Base-by-base conservation (phyloP, 2,888 invertebrate species). In the Bimastos eiseni region DNA sequence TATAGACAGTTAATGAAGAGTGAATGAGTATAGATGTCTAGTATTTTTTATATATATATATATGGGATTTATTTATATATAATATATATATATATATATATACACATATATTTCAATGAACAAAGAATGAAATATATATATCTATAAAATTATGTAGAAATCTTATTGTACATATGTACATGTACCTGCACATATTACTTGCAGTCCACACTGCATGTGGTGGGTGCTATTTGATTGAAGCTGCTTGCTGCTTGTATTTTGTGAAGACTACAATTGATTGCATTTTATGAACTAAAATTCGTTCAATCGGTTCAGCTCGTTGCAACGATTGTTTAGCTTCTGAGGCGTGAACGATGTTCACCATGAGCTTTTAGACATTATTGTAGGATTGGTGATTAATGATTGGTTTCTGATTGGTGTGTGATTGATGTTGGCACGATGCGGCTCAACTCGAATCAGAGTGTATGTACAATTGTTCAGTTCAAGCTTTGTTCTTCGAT, bases 161-260 rank as follows among this genome's bases (percentile, higher is more conserved):
- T 70, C 70, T 70, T 70, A 70, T 70, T 70, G 70, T 70, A 70
- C 13, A 70, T 70, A 8, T 89, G 44, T 89, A 44, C 41, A 89
- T 90, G 36, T 30, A 17, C 34, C 30, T 83, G 83, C 36, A 84
- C 37, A 38, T 37, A 89, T 44, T 21, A 38, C 34, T 38, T 44
- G 38, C 37, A 34, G 41, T 89, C 34, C 13, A 24, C 13, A 24
- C 89, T 33, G 41, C 44, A 44, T 84, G n/a, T 84, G 38, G 21
- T 33, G 33, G 83, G 30, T 41, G 90, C 88, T 86, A 17, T 0
- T n/a, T 17, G 84, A 41, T 37, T 86, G 24, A 41, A 38, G 33
- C 24, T 34, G 33, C 13, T 2, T 84, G 41, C 36, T 83, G 41
- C 37, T 88, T 83, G 34, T 17, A 33, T 83, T 90, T 41, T 33